phyloP scores from a whole-genome alignment of 1,140 invertebrate species.

The Myzus persicae region DNA sequence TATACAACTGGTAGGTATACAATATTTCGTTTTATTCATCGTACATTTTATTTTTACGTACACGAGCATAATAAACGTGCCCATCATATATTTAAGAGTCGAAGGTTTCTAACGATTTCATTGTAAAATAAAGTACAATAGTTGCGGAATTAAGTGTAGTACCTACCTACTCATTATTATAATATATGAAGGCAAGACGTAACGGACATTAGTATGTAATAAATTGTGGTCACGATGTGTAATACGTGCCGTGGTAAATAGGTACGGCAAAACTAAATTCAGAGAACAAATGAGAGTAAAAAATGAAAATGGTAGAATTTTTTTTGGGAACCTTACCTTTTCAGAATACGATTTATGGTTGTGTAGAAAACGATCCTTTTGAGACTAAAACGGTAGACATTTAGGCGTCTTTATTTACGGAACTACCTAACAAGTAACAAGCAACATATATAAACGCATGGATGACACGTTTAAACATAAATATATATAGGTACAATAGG shows the following conservation, averaged over 20 bases:
- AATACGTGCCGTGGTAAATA: neutral
- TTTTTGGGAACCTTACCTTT: neutral
- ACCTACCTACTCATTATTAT: constrained; percentile 11
- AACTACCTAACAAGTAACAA: neutral
- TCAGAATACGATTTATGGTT: neutral
- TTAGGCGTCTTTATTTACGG: neutral
- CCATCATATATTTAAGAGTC: neutral
- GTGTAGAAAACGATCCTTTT: neutral
- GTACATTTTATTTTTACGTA: neutral
- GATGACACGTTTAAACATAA: neutral
- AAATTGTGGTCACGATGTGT: neutral
- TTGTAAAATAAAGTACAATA: neutral
- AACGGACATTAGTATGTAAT: neutral
- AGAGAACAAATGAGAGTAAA: neutral
- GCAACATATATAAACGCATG: neutral
- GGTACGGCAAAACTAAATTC: neutral
- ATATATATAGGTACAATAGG: neutral
- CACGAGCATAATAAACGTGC: neutral
- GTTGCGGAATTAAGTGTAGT: neutral
- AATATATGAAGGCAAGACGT: neutral
- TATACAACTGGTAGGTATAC: no score
- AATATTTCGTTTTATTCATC: neutral
- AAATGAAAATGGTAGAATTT: neutral
- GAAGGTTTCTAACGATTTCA: neutral
- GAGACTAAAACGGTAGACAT: neutral